Conservation (phyloP, 2,797 vertebrate species). For the Alauda arvensis region DNA sequence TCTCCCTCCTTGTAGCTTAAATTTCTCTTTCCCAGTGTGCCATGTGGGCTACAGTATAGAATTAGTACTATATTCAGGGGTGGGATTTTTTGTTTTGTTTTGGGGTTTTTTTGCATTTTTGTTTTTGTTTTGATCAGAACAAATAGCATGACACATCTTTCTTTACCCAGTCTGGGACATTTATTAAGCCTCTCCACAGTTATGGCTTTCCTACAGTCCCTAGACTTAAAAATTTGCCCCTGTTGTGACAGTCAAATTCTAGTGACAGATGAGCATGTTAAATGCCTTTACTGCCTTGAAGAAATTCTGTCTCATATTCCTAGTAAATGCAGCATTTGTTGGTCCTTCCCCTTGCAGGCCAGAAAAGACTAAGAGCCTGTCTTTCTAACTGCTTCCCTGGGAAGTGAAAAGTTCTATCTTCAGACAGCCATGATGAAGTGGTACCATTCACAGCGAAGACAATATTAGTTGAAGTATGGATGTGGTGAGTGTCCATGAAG, state of each 20-base stretch:
- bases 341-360: conserved; percentile 30
- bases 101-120: too few species aligned
- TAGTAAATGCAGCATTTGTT: conserved; percentile 34
- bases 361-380: conserved; percentile 54
- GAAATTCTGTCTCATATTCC: conserved; percentile 39
- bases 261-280: conserved; percentile 40
- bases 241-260: conserved; percentile 45
- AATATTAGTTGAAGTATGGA: conserved; percentile 55
- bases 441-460: conserved; percentile 27
- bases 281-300: conserved; percentile 44
- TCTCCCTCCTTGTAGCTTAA: background rate
- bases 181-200: conserved; percentile 10
- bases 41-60: background rate
- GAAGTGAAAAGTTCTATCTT: conserved; percentile 39
- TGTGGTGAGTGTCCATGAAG: conserved; percentile 27
- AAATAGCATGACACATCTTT: conserved; percentile 12
- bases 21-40: background rate
- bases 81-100: background rate
- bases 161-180: background rate
- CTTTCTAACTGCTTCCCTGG: conserved; percentile 49
- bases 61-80: background rate
- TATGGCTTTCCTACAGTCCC: background rate
- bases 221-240: conserved; percentile 26
- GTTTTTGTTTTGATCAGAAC: background rate
- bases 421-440: conserved; percentile 46